Conservation (phyloP, 1,140 invertebrate species). For the Muscidifurax raptorellus region DNA sequence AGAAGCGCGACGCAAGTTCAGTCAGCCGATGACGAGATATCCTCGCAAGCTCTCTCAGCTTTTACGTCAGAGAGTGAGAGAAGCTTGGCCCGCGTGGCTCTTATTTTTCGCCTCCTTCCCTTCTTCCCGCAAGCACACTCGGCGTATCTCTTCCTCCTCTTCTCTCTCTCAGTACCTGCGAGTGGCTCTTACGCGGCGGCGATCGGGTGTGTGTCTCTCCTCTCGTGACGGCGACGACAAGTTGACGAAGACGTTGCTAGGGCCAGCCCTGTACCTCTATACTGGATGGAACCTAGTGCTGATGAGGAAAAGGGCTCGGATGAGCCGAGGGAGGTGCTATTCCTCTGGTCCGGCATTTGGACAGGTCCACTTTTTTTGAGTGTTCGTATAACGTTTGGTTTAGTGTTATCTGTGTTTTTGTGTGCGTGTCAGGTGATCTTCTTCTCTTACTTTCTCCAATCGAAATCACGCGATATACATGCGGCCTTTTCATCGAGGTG, state of each 20-base stretch:
- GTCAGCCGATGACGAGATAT: not conserved
- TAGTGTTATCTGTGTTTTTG: not conserved
- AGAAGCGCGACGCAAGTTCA: not conserved
- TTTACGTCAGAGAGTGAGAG: constrained; percentile 18
- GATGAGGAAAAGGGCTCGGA: constrained; percentile 21
- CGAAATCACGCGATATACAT: not conserved
- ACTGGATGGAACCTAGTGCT: constrained; percentile 30
- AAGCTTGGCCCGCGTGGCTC: constrained; percentile 24
- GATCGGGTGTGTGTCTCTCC: not conserved
- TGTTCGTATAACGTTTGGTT: constrained; percentile 33
- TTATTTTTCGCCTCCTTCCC: constrained; percentile 42
- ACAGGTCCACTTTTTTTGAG: constrained; percentile 43
- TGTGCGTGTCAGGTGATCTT: not conserved
- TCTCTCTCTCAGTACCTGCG: not conserved
- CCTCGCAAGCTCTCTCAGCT: not conserved
- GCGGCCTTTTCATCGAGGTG: not conserved
- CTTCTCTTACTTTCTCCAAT: not conserved
- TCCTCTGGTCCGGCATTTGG: constrained; percentile 53
- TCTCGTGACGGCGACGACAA: not conserved
- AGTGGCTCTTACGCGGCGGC: constrained; percentile 20
- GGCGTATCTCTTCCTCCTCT: not conserved
- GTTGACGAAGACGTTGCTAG: not conserved
- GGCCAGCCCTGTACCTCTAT: not conserved
- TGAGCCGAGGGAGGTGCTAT: constrained; percentile 38
- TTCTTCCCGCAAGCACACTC: not conserved